Percentiles rank a stretch among this genome's conserved stretches.
Conservation (phyloP, 2,888 invertebrate species). For the Teleiodes luculella region DNA sequence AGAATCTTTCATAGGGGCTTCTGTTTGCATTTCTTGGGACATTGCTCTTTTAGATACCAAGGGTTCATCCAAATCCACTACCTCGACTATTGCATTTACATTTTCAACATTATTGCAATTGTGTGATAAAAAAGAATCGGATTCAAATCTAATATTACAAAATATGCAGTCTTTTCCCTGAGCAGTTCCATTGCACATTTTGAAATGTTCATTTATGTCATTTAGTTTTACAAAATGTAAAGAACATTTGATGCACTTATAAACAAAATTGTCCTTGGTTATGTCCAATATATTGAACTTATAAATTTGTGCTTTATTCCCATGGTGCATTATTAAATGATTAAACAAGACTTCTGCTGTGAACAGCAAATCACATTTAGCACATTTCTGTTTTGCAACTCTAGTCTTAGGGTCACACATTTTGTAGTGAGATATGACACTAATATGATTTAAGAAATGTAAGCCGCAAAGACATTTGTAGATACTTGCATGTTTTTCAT, state of each 20-base stretch:
- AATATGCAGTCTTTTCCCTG: conserved; percentile 16
- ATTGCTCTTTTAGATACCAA: background rate
- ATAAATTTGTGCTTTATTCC: conserved; percentile 39
- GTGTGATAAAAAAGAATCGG: background rate
- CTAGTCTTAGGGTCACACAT: conserved; percentile 37
- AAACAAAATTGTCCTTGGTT: conserved; percentile 15
- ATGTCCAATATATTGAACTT: conserved; percentile 40
- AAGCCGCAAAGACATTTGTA: conserved; percentile 57
- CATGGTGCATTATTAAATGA: conserved; percentile 55
- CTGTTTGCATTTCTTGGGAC: background rate
- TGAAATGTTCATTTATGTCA: conserved; percentile 18
- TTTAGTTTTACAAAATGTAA: conserved; percentile 12
- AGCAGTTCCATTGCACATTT: conserved; percentile 4
- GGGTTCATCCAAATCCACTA: background rate
- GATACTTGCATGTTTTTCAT: conserved; percentile 30
- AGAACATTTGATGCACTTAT: conserved; percentile 22
- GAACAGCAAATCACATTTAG: conserved; percentile 55
- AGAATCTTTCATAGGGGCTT: background rate
- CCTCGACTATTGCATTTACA: background rate
- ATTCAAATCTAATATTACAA: conserved; percentile 19
- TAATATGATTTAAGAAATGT: conserved; percentile 45
- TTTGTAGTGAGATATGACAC: conserved; percentile 37
- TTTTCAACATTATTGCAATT: conserved; percentile 1
- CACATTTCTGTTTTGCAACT: conserved; percentile 46
- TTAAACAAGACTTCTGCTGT: conserved; percentile 50